Conservation (phyloP, 2,888 invertebrate species). For the Rugalucina vietnamica region DNA sequence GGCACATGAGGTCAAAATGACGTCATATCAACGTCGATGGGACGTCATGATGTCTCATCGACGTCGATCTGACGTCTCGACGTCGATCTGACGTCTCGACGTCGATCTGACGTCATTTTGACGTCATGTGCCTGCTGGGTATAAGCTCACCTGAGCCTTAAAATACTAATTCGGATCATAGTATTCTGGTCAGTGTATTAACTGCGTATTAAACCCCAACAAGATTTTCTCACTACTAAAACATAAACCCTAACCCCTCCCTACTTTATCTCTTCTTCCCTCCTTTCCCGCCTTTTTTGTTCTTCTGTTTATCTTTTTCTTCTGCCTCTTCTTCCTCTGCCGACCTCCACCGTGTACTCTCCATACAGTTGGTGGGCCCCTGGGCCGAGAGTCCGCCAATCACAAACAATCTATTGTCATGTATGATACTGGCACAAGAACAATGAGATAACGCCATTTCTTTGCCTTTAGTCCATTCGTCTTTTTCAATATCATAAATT, state of each 20-base stretch:
- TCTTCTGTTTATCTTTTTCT: conserved; percentile 28
- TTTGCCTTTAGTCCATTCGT: conserved; percentile 75
- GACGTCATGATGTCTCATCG: too few relatives aligned
- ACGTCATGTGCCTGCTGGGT: too few relatives aligned
- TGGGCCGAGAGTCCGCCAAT: conserved; percentile 80
- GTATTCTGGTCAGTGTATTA: too few relatives aligned
- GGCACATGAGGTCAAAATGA: too few relatives aligned
- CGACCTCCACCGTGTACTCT: conserved; percentile 35
- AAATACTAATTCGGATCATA: too few relatives aligned
- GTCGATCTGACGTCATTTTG: too few relatives aligned
- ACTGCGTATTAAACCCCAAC: too few relatives aligned
- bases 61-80: too few relatives aligned
- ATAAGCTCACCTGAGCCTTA: too few relatives aligned
- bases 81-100: too few relatives aligned
- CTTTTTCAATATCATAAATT: conserved; percentile 74
- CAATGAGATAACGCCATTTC: conserved; percentile 79
- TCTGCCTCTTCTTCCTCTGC: conserved; percentile 25
- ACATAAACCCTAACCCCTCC: background rate
- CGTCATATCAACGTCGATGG: too few relatives aligned
- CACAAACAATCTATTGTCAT: conserved; percentile 73
- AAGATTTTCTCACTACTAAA: too few relatives aligned
- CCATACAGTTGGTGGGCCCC: conserved; percentile 78
- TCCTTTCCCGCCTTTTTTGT: conserved; percentile 20
- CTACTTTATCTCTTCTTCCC: conserved; percentile 37
- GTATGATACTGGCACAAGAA: conserved; percentile 77